Base-by-base conservation (phyloP, 2,888 invertebrate species). In the Chrysopilus asiliformis region DNA sequence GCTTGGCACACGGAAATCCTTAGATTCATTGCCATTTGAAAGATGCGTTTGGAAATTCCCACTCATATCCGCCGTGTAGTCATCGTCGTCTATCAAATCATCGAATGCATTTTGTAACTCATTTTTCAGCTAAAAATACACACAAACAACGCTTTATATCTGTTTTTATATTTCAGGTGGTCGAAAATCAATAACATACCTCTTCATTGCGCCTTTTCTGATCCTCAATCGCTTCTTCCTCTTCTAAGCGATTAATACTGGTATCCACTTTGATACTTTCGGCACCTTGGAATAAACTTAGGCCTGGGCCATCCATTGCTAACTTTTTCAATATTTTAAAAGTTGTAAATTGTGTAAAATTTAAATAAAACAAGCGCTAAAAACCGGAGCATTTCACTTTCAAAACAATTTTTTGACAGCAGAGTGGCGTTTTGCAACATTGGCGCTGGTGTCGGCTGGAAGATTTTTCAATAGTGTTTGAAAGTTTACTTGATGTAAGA, bases 251-350 rank as follows among this genome's bases (percentile, higher is more conserved):
- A 53, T 76, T 74, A 30, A 70, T 65, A 48, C 71, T 73, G 40
- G 70, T 70, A 54, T 77, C 74, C 46, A 80, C 64, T 46, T 75
- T 72, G 45, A 80, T 71, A 49, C 71, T 71, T 19, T 71, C 71
- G 19, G 70, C 70, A 41, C 74, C 76, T 64, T 78, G 75, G 53
- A 80, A 79, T 48, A 80, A 66, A 62, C 78, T 79, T 63, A 75
- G 67, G 32, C 76, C 78, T 32, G 77, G 76, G 16, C 66, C 71
- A 48, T 72, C 71, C 73, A 74, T 72, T 25, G n/a, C n/a, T n/a
- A n/a, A n/a, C n/a, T n/a, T n/a, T n/a, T n/a, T n/a, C n/a, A n/a
- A n/a, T n/a, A n/a, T n/a, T n/a, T n/a, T n/a, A n/a, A n/a, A n/a
- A n/a, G n/a, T n/a, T n/a, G n/a, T n/a, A n/a, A n/a, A n/a, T n/a